These are phyloP conservation scores for Diorhabda carinulata DNA, from an alignment of 1,140 invertebrate species.

Conservation along the genomic window DNA sequence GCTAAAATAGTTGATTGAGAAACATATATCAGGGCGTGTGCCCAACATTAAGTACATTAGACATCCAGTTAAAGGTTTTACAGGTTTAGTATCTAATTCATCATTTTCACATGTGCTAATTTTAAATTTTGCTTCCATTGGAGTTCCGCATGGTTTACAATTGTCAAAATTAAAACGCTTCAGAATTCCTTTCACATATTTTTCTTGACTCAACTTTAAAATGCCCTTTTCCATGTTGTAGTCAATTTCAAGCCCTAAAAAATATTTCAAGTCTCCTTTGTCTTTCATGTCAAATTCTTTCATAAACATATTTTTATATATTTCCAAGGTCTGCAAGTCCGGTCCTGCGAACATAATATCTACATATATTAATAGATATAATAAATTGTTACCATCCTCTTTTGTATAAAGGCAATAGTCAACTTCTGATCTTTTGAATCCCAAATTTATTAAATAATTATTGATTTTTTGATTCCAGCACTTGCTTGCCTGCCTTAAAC, in stretches of 20 bases:
- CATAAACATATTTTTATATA: not conserved
- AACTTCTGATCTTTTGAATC: not conserved
- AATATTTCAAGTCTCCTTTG: not conserved
- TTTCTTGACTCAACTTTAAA: constrained; percentile 5
- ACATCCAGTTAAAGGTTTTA: constrained; percentile 11
- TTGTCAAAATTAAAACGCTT: constrained; percentile 10
- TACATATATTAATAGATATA: not conserved
- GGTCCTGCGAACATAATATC: not conserved
- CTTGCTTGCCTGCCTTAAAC: not conserved
- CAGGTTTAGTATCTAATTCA: constrained; percentile 6
- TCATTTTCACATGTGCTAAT: not conserved
- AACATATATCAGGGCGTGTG: constrained; percentile 14
- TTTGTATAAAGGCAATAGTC: not conserved
- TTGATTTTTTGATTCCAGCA: not conserved
- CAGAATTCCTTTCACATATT: not conserved
- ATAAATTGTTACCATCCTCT: not conserved
- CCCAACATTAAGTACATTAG: constrained; percentile 19
- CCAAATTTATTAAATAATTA: not conserved
- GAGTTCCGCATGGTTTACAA: not conserved
- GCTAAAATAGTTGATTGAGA: constrained; percentile 12
- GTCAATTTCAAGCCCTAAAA: not conserved
- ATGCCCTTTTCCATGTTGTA: not conserved
- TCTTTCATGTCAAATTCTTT: not conserved
- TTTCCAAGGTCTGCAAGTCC: not conserved
- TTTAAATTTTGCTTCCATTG: constrained; percentile 3